Evolutionary conservation across 2,797 vertebrate genomes (phyloP), one percentile per base, ranked within the genome.

Genomic region (Labeo calbasu): DNA sequence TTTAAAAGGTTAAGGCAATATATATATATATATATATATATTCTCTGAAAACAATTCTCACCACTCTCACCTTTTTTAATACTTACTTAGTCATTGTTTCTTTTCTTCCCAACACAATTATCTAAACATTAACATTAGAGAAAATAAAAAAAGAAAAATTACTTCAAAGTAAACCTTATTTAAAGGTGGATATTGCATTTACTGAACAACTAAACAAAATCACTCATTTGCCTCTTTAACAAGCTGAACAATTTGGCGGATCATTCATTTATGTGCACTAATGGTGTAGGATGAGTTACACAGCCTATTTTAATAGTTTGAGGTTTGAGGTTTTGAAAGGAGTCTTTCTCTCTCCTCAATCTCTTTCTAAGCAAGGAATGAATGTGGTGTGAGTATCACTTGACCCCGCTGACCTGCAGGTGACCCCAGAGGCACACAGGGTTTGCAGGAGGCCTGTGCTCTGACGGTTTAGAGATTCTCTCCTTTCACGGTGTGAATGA

Each of bases 341-440:
- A 78, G 73, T 80, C 83, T 72, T 51, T 70, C 79, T 70, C n/a
- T 76, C 71, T 32, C 36, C 70, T 82, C 46, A 63, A 36, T 86
- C 86, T 88, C 77, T 86, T 78, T 61, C 48, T 80, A 88, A 88
- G 87, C 86, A 88, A 92, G 86, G 83, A 84, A 90, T 92, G 92
- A 94, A 93, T 90, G 87, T 82, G 82, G 85, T 77, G 84, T 84
- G 91, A 94, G 94, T 93, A 93, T 93, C 92, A 94, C 94, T 95
- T 93, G 94, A 95, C 93, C 93, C 86, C 73, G 71, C 66, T 91
- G 90, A 87, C 93, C 92, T 89, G 36, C 7, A 53, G 15, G 5
- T 89, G 92, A 95, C 93, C 92, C 90, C 86, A n/a, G 46, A 83
- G 73, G 86, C 88, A 89, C 89, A 79, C 91, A 53, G 84, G 90